Percentiles rank a stretch among this genome's conserved stretches.
Evolutionary conservation across 2,888 invertebrate genomes (phyloP).

Genomic region (Drosophila trichaetosa): DNA sequence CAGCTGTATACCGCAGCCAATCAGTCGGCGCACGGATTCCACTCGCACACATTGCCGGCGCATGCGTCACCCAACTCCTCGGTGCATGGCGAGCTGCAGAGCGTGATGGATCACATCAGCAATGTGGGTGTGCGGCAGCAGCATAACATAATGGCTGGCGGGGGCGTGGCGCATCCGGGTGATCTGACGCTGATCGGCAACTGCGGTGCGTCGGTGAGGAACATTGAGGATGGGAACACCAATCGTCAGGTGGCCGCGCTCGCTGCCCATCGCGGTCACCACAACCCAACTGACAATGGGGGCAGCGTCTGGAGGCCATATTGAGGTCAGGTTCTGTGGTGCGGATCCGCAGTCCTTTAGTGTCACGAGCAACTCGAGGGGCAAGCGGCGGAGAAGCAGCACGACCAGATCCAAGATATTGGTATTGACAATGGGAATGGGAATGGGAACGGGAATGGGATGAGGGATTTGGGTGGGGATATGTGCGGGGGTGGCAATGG

Average conservation of each 20-base stretch:
- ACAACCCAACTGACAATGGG: constrained; percentile 85
- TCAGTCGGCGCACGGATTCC: constrained; percentile 90
- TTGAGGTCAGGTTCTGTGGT: constrained; percentile 86
- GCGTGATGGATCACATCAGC: constrained; percentile 91
- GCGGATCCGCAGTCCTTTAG: constrained; percentile 84
- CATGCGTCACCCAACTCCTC: constrained; percentile 87
- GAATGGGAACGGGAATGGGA: constrained; percentile 6
- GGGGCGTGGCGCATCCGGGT: constrained; percentile 83
- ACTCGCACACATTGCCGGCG: constrained; percentile 88
- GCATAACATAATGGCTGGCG: constrained; percentile 86
- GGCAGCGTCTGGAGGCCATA: constrained; percentile 92
- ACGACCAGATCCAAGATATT: constrained; percentile 43
- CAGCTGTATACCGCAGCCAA: constrained; percentile 93
- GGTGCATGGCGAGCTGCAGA: constrained; percentile 90
- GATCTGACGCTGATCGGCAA: constrained; percentile 85
- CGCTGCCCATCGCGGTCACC: constrained; percentile 85
- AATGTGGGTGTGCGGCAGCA: constrained; percentile 87
- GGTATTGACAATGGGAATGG: constrained; percentile 18
- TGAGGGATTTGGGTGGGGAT: constrained; percentile 15
- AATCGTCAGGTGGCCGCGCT: constrained; percentile 84
- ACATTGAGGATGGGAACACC: constrained; percentile 84
- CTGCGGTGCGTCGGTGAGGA: constrained; percentile 84
- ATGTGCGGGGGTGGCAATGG: constrained; percentile 6
- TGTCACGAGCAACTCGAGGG: constrained; percentile 80
- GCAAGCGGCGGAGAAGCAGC: constrained; percentile 64